Evolutionary conservation across 2,797 vertebrate species (phyloP).

Genomic region (Galago senegalensis): DNA sequence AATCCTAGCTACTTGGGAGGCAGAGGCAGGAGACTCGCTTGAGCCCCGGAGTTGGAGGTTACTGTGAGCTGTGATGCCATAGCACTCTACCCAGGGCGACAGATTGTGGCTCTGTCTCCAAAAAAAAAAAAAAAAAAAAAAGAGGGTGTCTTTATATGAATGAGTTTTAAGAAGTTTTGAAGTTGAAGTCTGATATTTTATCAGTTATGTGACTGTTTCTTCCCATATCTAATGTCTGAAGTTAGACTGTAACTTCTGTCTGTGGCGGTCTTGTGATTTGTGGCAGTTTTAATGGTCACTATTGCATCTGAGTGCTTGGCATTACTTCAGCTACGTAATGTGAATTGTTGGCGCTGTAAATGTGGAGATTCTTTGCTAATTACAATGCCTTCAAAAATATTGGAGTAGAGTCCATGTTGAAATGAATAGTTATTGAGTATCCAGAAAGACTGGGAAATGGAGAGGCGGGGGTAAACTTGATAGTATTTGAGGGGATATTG

Average conservation of each 20-base stretch:
- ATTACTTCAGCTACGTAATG: neutral
- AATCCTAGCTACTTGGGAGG: too few relatives aligned
- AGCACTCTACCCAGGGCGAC: too few relatives aligned
- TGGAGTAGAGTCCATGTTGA: neutral
- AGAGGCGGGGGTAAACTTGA: neutral
- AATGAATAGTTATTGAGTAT: neutral
- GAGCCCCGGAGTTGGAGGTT: too few relatives aligned
- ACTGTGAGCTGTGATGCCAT: too few relatives aligned
- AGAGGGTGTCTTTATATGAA: neutral
- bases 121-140: neutral
- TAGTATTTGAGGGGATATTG: conserved; percentile 43
- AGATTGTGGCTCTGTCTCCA: too few relatives aligned
- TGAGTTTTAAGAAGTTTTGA: neutral
- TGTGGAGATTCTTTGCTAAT: conserved; percentile 18
- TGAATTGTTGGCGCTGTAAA: neutral
- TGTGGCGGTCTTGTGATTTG: neutral
- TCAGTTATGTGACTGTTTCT: neutral
- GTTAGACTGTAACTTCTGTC: neutral
- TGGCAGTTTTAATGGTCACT: neutral
- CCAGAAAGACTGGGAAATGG: neutral
- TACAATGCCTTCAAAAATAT: conserved; percentile 40
- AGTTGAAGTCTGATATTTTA: neutral
- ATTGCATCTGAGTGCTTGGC: neutral
- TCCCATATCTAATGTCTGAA: neutral
- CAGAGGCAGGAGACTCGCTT: too few relatives aligned